These are phyloP conservation scores for Typhlomys cinereus DNA, from an alignment of 2,113 vertebrate species.

Conservation along the genomic window DNA sequence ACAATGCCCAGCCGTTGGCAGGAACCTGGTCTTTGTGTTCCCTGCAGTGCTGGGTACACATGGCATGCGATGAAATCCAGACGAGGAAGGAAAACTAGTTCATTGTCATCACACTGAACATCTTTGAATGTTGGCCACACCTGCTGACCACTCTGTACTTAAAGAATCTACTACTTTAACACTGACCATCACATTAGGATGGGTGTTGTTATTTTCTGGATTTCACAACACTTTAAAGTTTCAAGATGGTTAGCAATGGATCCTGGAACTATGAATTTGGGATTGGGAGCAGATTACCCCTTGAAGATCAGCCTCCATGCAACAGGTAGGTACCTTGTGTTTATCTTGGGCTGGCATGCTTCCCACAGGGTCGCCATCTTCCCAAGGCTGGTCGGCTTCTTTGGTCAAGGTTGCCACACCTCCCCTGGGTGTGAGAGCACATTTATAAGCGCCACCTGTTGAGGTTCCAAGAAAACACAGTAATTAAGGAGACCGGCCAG, in stretches of 20 bases:
- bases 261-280: background rate
- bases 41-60: background rate
- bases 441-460: background rate
- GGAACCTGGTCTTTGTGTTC: background rate
- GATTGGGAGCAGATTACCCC: rapidly evolving
- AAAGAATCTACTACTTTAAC: background rate
- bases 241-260: background rate
- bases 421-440: background rate
- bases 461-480: background rate
- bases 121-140: background rate
- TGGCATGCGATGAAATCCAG: rapidly evolving
- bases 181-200: background rate
- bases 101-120: rapidly evolving
- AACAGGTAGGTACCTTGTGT: background rate
- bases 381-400: background rate
- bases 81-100: background rate
- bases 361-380: background rate
- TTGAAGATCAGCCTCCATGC: background rate
- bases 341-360: background rate
- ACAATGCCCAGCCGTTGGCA: background rate
- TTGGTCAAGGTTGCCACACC: background rate
- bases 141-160: no score
- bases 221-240: background rate
- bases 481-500: background rate
- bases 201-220: no score